Conservation (phyloP, 2,888 invertebrate genomes). For the Ceratothoa steindachneri region DNA sequence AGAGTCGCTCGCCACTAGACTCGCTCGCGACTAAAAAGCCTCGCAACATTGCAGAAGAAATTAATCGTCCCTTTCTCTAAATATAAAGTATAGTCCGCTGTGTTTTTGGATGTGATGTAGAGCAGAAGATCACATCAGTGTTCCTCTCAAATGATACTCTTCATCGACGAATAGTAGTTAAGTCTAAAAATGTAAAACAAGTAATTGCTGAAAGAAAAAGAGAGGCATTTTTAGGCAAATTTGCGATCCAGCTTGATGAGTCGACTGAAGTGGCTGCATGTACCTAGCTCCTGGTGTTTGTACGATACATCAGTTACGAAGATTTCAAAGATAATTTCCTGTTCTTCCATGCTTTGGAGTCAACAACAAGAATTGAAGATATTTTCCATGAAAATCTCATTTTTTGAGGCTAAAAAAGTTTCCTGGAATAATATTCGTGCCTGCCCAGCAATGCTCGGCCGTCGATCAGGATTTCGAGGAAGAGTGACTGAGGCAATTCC, state of each 20-base stretch:
- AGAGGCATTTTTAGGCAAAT: not conserved
- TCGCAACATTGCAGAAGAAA: not conserved
- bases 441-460: not conserved
- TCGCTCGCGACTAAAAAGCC: too few relatives aligned
- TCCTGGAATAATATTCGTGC: not conserved
- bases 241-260: slow-evolving; percentile 7
- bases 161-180: not conserved
- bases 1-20: too few relatives aligned
- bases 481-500: not conserved
- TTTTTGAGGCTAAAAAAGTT: slow-evolving; percentile 10
- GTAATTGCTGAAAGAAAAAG: not conserved
- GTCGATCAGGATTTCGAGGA: slow-evolving; percentile 10
- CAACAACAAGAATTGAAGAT: slow-evolving; percentile 5
- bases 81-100: too few relatives aligned
- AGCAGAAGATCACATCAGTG: not conserved
- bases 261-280: not conserved
- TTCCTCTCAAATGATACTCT: not conserved
- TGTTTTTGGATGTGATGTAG: not conserved
- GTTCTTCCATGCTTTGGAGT: not conserved
- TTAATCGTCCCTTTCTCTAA: not conserved
- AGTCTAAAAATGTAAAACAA: not conserved
- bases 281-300: not conserved
- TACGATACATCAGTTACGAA: not conserved
- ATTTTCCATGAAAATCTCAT: not conserved
- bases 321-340: not conserved